These are phyloP conservation scores for Epinephelus coioides DNA, from an alignment of 2,797 vertebrate species.

Conservation along the genomic window DNA sequence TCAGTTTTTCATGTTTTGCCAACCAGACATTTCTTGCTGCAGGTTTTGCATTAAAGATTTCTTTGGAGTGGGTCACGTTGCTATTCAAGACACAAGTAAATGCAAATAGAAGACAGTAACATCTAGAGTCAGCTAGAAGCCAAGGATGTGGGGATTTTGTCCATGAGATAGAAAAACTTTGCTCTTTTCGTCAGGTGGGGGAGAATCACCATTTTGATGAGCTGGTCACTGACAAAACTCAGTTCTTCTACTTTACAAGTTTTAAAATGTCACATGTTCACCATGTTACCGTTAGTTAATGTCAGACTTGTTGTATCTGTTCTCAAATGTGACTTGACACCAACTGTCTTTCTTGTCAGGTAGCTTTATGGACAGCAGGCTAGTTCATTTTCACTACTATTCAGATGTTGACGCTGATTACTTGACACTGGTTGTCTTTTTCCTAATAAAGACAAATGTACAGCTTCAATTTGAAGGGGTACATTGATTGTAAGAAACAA, in stretches of 20 bases:
- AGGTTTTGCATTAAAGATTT: background rate
- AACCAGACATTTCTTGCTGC: background rate
- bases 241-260: constrained; percentile 87
- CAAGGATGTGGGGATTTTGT: constrained; percentile 22
- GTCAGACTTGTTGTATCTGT: too few species aligned
- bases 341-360: too few species aligned
- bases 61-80: background rate
- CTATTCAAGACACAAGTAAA: constrained; percentile 24
- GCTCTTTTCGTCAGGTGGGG: background rate
- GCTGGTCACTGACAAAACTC: constrained; percentile 75
- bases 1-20: background rate
- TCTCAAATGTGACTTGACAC: too few species aligned
- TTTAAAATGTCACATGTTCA: constrained; percentile 3
- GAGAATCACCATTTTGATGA: background rate
- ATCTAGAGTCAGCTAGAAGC: constrained; percentile 31
- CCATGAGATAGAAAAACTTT: background rate
- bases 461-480: too few species aligned
- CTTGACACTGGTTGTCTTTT: too few species aligned
- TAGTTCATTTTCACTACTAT: too few species aligned
- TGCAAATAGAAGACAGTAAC: constrained; percentile 16
- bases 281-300: too few species aligned
- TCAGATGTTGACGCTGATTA: too few species aligned
- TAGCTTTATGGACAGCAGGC: too few species aligned
- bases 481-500: too few species aligned
- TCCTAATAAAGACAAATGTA: too few species aligned